These are phyloP conservation scores for Tupaia chinensis DNA, from an alignment of 2,113 vertebrate species.

Conservation along the genomic window DNA sequence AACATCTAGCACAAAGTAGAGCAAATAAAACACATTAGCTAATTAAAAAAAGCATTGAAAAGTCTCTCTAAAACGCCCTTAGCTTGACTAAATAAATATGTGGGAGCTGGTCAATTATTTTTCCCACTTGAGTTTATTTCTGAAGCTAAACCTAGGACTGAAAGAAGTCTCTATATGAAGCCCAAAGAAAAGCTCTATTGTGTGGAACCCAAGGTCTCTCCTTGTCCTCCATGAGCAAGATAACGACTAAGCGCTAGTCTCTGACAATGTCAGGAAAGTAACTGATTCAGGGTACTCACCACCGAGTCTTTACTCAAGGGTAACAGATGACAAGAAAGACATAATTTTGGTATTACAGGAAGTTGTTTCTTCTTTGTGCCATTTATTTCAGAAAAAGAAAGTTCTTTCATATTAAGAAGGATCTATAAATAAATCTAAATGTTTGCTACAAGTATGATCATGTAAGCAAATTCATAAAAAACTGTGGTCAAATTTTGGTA, in stretches of 20 bases:
- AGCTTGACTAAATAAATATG: neutral
- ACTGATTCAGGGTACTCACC: neutral
- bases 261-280: neutral
- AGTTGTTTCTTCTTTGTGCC: neutral
- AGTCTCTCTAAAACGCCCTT: neutral
- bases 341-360: neutral
- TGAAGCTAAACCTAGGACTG: neutral
- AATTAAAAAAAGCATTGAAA: neutral
- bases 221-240: neutral
- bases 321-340: neutral
- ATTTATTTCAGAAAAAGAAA: constrained; percentile 2
- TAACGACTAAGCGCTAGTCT: neutral
- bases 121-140: neutral
- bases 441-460: neutral
- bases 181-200: neutral
- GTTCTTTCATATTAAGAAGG: neutral
- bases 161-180: neutral
- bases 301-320: neutral
- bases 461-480: neutral
- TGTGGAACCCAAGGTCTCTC: neutral
- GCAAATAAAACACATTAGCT: neutral
- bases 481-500: neutral
- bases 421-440: neutral
- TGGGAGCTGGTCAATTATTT: neutral
- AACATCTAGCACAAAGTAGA: neutral